Evolutionary conservation across 2,113 vertebrate genomes (phyloP).

Genomic region (Oryzias curvinotus): DNA sequence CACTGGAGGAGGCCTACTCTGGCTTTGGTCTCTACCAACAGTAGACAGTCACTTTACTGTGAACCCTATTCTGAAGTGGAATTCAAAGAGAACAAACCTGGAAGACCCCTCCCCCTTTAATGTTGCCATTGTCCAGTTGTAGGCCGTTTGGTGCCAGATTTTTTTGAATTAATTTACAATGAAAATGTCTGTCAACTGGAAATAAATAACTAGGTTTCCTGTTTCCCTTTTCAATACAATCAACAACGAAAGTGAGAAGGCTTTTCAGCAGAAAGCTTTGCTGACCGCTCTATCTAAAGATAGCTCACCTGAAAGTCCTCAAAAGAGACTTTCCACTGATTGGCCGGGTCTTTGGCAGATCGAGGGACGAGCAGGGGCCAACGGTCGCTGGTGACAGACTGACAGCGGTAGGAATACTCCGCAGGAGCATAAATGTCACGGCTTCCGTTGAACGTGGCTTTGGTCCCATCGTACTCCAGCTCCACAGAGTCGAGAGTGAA

Average conservation of each 20-base stretch:
- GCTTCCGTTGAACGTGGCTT: conserved; percentile 79
- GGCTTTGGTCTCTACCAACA: no score
- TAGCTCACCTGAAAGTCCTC: conserved; percentile 83
- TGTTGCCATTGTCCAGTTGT: not conserved
- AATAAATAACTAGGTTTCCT: not conserved
- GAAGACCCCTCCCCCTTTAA: no score
- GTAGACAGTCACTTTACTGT: not conserved
- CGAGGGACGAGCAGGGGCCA: conserved; percentile 68
- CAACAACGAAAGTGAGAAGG: no score
- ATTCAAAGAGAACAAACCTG: no score
- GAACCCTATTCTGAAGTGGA: not conserved
- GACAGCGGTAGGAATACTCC: conserved; percentile 85
- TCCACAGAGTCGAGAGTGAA: conserved; percentile 81
- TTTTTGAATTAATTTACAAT: no score
- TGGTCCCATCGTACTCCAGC: conserved; percentile 72
- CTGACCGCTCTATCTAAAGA: not conserved
- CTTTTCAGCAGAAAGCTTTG: not conserved
- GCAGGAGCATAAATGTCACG: conserved; percentile 79
- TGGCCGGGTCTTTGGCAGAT: conserved; percentile 65
- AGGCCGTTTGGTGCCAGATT: no score
- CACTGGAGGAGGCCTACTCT: no score
- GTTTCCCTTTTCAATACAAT: not conserved
- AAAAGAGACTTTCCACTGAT: conserved; percentile 80
- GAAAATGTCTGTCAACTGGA: no score
- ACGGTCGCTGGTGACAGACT: conserved; percentile 72